Evolutionary conservation across 1,140 invertebrate genomes (phyloP).

Genomic region (Euwallacea similis): DNA sequence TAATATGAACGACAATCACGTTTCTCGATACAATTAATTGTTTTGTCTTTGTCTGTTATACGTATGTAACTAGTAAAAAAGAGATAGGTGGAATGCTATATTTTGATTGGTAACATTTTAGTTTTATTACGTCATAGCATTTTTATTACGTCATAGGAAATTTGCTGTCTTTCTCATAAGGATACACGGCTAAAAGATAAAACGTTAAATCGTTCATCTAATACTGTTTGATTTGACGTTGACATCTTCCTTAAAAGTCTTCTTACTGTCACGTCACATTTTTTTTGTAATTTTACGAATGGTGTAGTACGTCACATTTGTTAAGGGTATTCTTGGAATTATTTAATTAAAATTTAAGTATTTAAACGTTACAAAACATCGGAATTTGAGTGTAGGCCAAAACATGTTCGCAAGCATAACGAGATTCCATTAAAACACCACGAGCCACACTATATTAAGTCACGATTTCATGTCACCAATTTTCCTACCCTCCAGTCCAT

Average conservation of each 20-base stretch:
- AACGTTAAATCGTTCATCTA: not conserved
- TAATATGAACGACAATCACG: too few relatives aligned
- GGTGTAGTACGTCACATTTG: not conserved
- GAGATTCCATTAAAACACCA: not conserved
- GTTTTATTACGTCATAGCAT: too few relatives aligned
- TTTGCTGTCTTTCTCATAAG: too few relatives aligned
- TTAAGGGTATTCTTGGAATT: not conserved
- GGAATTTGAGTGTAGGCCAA: not conserved
- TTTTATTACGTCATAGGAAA: too few relatives aligned
- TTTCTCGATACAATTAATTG: too few relatives aligned
- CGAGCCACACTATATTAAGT: not conserved
- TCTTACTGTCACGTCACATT: not conserved
- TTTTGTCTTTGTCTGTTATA: too few relatives aligned
- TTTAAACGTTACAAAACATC: not conserved
- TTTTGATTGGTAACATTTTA: too few relatives aligned
- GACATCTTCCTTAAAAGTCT: not conserved
- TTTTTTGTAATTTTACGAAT: not conserved
- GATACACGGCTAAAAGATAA: too few relatives aligned
- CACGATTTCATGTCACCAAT: not conserved
- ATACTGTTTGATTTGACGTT: not conserved
- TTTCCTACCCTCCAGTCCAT: not conserved
- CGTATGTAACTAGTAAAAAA: too few relatives aligned
- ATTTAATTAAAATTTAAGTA: not conserved
- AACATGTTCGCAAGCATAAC: slow-evolving; percentile 2
- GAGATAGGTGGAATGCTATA: too few relatives aligned